Base-by-base conservation (phyloP, 2,113 vertebrate species). In the Etia nguti region DNA sequence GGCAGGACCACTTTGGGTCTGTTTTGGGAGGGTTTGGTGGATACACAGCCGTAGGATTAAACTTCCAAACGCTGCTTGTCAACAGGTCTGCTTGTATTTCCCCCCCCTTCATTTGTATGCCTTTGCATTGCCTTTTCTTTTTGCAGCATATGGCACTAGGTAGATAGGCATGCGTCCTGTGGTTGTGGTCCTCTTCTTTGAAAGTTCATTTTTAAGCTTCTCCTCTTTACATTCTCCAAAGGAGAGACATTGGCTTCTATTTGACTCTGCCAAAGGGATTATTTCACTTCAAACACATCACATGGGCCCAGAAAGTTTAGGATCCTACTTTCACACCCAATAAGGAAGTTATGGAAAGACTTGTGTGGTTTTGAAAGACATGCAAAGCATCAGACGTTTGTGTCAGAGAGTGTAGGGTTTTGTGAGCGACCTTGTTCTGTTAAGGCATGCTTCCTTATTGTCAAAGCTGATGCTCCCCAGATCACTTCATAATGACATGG, bases 381-480 rank as follows among this genome's bases (percentile, higher is more conserved):
- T 79, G 59, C 43, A 73, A 77, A 60, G 88, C 90, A 86, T 90
- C 84, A 93, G 85, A 59, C 68, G 38, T 75, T 50, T 87, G 83
- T 90, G 87, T 87, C 84, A 89, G 80, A 54, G 82, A 85, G 86
- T 16, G 12, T 55, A 90, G 93, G 87, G 83, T 93, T 92, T 94
- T 90, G 10, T 68, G 24, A 86, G 82, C 92, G 86, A 94, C 93
- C 93, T 90, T 88, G 82, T 91, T 91, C 91, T 93, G 68, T 91
- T 88, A 89, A 85, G 81, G 82, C 90, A 87, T 91, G 48, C 48
- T 86, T 85, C 82, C 80, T 86, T 86, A 86, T 92, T 93, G 81
- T 94, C 82, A 88, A 73, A 16, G 86, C 92, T 86, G 94, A 95
- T 92, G 91, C 90, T 93, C 91, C 91, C 87, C 88, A 93, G 94